phyloP scores from a whole-genome alignment of 1,140 invertebrate genomes.

The Trinorchestia longiramus region DNA sequence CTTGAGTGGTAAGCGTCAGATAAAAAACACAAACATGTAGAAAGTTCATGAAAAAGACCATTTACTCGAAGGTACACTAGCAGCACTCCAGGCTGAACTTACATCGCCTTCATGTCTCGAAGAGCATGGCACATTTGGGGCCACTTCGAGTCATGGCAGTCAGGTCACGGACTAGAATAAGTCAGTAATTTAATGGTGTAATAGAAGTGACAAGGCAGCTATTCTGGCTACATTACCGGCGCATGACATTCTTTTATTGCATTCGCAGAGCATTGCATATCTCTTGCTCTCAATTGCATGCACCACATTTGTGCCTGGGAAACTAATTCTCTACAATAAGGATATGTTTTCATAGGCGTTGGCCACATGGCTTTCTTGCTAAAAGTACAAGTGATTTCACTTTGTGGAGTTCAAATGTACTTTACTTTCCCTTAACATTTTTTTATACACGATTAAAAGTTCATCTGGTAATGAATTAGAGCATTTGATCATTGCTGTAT shows the following conservation, averaged over 20 bases:
- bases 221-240: conserved; percentile 38
- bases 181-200: conserved; percentile 29
- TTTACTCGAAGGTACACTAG: no score
- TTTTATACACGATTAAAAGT: no score
- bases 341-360: neutral
- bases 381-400: no score
- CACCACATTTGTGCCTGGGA: neutral
- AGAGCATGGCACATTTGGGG: neutral
- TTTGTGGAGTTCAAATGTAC: no score
- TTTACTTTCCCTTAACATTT: no score
- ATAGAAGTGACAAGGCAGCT: conserved; percentile 34
- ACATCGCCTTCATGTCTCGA: neutral
- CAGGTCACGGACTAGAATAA: conserved; percentile 33
- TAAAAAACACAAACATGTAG: no score
- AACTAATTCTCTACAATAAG: neutral
- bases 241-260: conserved; percentile 30
- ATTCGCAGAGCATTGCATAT: neutral
- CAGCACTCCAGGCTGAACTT: no score
- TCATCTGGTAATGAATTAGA: no score
- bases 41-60: no score
- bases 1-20: no score
- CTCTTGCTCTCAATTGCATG: neutral
- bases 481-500: no score
- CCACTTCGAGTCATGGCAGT: neutral
- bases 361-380: no score